These are phyloP conservation scores for Ophioninae sp. DNA, from an alignment of 2,888 invertebrate genomes.

Conservation along the genomic window DNA sequence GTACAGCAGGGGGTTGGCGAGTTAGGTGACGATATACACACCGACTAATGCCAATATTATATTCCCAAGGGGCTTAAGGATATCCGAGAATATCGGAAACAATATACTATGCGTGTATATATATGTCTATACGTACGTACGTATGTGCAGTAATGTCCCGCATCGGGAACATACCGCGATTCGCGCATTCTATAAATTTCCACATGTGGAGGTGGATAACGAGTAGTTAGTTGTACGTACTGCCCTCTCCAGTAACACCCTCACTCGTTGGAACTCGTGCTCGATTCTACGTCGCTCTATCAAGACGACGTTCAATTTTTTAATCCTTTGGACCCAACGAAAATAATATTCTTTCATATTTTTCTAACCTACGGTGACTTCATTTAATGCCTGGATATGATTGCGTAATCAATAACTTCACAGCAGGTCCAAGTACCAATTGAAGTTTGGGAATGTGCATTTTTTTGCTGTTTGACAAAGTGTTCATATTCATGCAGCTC, in stretches of 20 bases:
- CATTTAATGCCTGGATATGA: too few relatives aligned
- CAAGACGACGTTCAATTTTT: too few relatives aligned
- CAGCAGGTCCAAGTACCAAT: too few relatives aligned
- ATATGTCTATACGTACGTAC: constrained; percentile 7
- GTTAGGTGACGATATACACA: constrained; percentile 74
- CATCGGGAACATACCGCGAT: constrained; percentile 26
- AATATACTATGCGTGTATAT: too few relatives aligned
- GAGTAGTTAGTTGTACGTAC: constrained; percentile 12
- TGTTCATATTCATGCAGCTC: too few relatives aligned
- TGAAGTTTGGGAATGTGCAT: too few relatives aligned
- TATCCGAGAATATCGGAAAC: constrained; percentile 29
- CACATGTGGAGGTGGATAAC: neutral
- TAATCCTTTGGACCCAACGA: constrained; percentile 66
- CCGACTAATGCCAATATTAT: constrained; percentile 76
- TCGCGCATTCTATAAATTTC: constrained; percentile 33
- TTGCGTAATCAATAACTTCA: too few relatives aligned
- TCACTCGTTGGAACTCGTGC: constrained; percentile 77
- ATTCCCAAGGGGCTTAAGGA: constrained; percentile 62
- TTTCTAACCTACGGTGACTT: too few relatives aligned
- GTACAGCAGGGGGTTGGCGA: constrained; percentile 22
- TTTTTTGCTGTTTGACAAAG: too few relatives aligned
- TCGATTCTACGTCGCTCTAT: too few relatives aligned
- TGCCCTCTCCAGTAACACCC: constrained; percentile 58
- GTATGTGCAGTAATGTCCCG: neutral
- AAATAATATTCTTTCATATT: constrained; percentile 49